Evolutionary conservation across 2,888 invertebrate species (phyloP).

Genomic region (Antheraea yamamai): DNA sequence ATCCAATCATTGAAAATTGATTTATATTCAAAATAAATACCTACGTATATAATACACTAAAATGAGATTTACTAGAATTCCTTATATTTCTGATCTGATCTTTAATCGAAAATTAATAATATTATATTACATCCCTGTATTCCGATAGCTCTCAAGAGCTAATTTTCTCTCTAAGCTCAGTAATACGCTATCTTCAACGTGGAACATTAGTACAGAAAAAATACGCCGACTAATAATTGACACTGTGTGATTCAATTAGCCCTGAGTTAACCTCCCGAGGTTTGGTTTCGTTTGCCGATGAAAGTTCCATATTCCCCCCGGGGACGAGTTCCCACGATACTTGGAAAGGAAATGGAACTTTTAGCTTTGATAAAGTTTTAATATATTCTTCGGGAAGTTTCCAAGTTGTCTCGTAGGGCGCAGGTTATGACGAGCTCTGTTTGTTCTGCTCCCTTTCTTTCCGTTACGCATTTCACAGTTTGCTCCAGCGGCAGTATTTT

Average conservation of each 20-base stretch:
- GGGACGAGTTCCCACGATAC: slow-evolving; percentile 49
- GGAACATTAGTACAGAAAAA: slow-evolving; percentile 3
- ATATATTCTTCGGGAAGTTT: slow-evolving; percentile 78
- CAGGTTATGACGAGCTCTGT: slow-evolving; percentile 69
- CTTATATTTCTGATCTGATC: neutral
- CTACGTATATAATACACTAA: neutral
- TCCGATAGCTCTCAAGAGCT: neutral
- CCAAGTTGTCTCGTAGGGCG: slow-evolving; percentile 59
- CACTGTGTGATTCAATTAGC: slow-evolving; percentile 38
- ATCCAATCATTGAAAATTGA: too few relatives aligned
- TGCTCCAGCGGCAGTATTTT: slow-evolving; percentile 48
- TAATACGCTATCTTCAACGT: neutral
- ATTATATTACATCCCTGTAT: neutral
- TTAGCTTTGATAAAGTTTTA: slow-evolving; percentile 80
- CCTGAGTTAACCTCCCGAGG: slow-evolving; percentile 40
- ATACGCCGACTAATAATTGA: slow-evolving; percentile 16
- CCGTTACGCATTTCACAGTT: slow-evolving; percentile 44
- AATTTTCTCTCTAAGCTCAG: neutral
- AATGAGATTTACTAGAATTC: neutral
- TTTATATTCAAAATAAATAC: too few relatives aligned
- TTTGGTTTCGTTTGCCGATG: slow-evolving; percentile 42
- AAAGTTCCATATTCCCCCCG: slow-evolving; percentile 35
- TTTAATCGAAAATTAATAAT: too few relatives aligned
- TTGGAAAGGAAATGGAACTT: slow-evolving; percentile 71
- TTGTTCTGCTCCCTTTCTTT: slow-evolving; percentile 43